Evolutionary conservation across 2,797 vertebrate species (phyloP), one percentile per base, ranked within the genome.

Genomic region (Chelmon rostratus): DNA sequence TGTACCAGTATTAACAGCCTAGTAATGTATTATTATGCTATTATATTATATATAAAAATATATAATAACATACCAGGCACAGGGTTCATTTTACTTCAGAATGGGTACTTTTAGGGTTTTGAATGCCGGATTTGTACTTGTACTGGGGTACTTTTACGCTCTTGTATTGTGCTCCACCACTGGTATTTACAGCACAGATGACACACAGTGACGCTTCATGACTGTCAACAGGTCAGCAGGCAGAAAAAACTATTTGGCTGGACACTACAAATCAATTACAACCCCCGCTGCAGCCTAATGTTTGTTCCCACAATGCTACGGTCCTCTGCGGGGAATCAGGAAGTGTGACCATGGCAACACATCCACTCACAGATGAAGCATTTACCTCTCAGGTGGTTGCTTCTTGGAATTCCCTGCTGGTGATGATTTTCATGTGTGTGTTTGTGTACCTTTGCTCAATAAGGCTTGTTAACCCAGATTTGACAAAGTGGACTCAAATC

Each of bases 231-330:
- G 11, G n/a, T 52, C n/a, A 52, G 59, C 0, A 12, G 38, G 68
- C 73, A 71, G n/a, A 42, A 21, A 6, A 53, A 15, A 35, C 8
- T 9, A 81, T 74, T 68, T 40, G 54, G 44, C 35, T 44, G 47
- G 67, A 78, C 61, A 68, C 59, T 70, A 73, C 31, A 66, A 33
- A 61, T 61, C 16, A 19, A 64, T 78, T 33, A 44, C 53, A 19
- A n/a, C 6, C 35, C 42, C 52, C 38, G 40, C 42, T 70, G 65
- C 68, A 78, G 79, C 38, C 72, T 57, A n/a, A 47, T 9, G 66
- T 85, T 83, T 82, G 73, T 67, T 79, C 62, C 59, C 35, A 52
- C 79, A 73, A 76, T 81, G 81, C 78, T 10, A 33, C 66, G 61
- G 68, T 56, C 57, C 73, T 66, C 74, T 15, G 65, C 56, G 72